Percentiles rank a stretch among this genome's conserved stretches.
These are phyloP conservation scores for Periplaneta americana DNA, from an alignment of 1,140 invertebrate species.

Conservation along the genomic window DNA sequence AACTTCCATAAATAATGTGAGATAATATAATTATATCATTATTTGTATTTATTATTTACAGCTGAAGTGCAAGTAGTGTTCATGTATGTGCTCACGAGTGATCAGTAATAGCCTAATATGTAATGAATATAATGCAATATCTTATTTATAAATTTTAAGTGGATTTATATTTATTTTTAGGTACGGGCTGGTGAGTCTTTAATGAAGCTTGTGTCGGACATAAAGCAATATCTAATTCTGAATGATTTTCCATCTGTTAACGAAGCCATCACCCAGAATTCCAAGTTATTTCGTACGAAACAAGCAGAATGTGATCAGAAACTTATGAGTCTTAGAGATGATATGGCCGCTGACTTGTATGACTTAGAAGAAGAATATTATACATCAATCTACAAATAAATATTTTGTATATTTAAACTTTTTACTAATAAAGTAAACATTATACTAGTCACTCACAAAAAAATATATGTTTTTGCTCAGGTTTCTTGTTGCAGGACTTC, in stretches of 20 bases:
- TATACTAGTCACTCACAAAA: too few relatives aligned
- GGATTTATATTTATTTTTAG: conserved; percentile 14
- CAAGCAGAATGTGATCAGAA: conserved; percentile 92
- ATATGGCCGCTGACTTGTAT: conserved; percentile 92
- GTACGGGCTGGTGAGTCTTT: conserved; percentile 91
- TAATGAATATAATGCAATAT: too few relatives aligned
- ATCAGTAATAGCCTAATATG: too few relatives aligned
- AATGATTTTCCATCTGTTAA: conserved; percentile 97
- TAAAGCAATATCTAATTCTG: conserved; percentile 93
- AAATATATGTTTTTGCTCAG: too few relatives aligned
- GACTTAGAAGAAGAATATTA: conserved; percentile 98
- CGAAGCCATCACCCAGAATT: conserved; percentile 89
- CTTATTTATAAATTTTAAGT: too few relatives aligned
- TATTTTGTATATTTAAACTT: background rate
- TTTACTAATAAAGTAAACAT: background rate
- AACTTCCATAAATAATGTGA: background rate
- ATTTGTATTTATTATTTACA: too few relatives aligned
- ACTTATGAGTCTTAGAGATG: conserved; percentile 84
- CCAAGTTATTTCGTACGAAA: conserved; percentile 80
- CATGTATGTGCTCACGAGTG: too few relatives aligned
- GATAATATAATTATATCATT: background rate
- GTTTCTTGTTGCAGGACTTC: too few relatives aligned
- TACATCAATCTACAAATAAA: conserved; percentile 86
- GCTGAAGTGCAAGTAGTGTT: too few relatives aligned
- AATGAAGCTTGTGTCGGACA: conserved; percentile 94